Evolutionary conservation across 2,113 vertebrate genomes (phyloP), one percentile per base, ranked within the genome.

Genomic region (Corydoras maculifer): DNA sequence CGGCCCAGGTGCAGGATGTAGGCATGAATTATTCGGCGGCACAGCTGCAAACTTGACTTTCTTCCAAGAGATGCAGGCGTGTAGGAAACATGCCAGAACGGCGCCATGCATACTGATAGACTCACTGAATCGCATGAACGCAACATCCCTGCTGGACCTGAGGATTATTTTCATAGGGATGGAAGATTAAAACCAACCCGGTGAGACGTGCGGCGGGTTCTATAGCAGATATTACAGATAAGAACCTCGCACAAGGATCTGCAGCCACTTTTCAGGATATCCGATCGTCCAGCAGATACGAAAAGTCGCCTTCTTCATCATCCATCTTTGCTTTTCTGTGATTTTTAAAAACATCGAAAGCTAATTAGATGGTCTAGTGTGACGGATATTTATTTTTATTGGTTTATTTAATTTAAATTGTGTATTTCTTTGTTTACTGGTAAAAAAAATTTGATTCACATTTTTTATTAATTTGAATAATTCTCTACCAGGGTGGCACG

Each of bases 31-130:
- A 90, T 91, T 91, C 75, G 18, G 81, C 64, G 82, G 85, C 86
- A 85, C 89, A 90, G 88, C 88, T 91, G 89, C 84, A 90, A 90
- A 89, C 84, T 90, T 90, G 90, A 91, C 75, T 88, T 87, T 80
- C 80, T 87, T 91, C 88, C 88, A 90, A 87, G 83, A 85, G 77
- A 84, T 81, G 69, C 77, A 81, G 84, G 81, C 68, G 80, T 80
- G 80, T 81, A 85, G 85, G 85, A 88, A 85, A 12, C 63, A 85
- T 25, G 18, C 18, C 18, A 25, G 18, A 25, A 25, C 18, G 35
- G 9, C 54, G 65, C 75, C 77, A 76, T 82, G 83, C 82, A 82
- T 85, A 83, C 80, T 83, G 72, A 79, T 72, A 73, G 76, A 77
- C 32, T 25, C 6, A 55, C 53, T 3, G 6, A 64, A 65, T 2